A percentile compares a stretch with the other conserved stretches of the same genome.
These are phyloP conservation scores for Epinotia bilunana DNA, from an alignment of 2,888 invertebrate genomes.

Conservation along the genomic window DNA sequence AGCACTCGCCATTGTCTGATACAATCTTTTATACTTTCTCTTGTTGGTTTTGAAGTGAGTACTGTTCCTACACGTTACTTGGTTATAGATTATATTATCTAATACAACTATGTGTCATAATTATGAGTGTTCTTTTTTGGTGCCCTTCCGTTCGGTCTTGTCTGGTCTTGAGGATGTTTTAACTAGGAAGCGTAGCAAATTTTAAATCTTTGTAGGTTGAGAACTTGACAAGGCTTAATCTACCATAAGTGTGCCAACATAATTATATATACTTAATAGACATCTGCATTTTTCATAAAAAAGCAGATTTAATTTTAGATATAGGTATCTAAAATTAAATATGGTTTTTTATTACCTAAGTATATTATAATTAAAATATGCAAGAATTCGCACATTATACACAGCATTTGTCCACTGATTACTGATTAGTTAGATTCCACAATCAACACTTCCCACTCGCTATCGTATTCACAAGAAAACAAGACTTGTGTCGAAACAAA, in stretches of 20 bases:
- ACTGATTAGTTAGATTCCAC: conserved; percentile 27
- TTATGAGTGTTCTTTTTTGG: not conserved
- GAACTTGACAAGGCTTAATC: not conserved
- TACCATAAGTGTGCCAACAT: too few species aligned
- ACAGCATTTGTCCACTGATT: conserved; percentile 22
- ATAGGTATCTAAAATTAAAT: not conserved
- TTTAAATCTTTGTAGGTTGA: not conserved
- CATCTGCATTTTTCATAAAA: too few species aligned
- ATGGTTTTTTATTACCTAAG: not conserved
- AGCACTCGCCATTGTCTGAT: conserved; percentile 38
- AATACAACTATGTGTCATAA: conserved; percentile 4
- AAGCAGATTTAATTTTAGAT: too few species aligned
- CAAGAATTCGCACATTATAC: conserved; percentile 31
- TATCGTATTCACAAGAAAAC: conserved; percentile 44
- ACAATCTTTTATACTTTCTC: conserved; percentile 41
- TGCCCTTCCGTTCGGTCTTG: not conserved
- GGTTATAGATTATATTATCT: conserved; percentile 20
- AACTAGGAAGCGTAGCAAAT: not conserved
- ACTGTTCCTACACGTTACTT: conserved; percentile 14
- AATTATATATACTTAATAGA: too few species aligned
- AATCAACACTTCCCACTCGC: conserved; percentile 23
- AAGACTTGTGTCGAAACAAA: conserved; percentile 41
- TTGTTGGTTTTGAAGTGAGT: conserved; percentile 29
- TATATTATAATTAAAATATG: not conserved
- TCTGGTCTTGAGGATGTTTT: too few species aligned